Percentiles rank a stretch among this genome's conserved stretches.
Evolutionary conservation across 2,797 vertebrate genomes (phyloP).

Genomic region (Sebastes itinus): DNA sequence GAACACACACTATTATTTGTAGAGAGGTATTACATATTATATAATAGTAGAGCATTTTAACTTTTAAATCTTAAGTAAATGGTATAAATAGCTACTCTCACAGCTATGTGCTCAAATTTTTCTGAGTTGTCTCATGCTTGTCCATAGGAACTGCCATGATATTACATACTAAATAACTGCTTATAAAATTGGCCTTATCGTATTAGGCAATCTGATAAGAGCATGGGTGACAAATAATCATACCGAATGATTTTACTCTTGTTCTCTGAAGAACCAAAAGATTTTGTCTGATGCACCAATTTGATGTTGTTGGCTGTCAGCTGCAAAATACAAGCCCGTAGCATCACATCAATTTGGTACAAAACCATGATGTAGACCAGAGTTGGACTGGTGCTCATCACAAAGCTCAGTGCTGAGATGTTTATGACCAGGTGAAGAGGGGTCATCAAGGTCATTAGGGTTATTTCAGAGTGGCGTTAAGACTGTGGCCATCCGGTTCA

Average conservation of each 20-base stretch:
- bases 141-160: background rate
- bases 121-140: background rate
- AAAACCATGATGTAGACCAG: conserved; percentile 44
- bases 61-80: background rate
- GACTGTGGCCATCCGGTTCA: conserved; percentile 4
- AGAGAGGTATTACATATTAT: background rate
- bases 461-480: conserved; percentile 34
- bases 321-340: background rate
- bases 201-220: background rate
- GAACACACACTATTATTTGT: background rate
- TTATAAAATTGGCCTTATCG: background rate
- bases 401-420: conserved; percentile 41
- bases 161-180: background rate
- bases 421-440: conserved; percentile 65
- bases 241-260: background rate
- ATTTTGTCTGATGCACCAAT: background rate
- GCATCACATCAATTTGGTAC: conserved; percentile 4
- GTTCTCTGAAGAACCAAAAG: background rate
- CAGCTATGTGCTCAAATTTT: background rate
- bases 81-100: background rate
- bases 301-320: background rate
- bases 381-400: conserved; percentile 54
- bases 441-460: conserved; percentile 57
- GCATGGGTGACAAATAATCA: background rate
- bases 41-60: background rate